These are phyloP conservation scores for Polydrusus pterygomalis DNA, from an alignment of 2,888 invertebrate genomes.

Conservation along the genomic window DNA sequence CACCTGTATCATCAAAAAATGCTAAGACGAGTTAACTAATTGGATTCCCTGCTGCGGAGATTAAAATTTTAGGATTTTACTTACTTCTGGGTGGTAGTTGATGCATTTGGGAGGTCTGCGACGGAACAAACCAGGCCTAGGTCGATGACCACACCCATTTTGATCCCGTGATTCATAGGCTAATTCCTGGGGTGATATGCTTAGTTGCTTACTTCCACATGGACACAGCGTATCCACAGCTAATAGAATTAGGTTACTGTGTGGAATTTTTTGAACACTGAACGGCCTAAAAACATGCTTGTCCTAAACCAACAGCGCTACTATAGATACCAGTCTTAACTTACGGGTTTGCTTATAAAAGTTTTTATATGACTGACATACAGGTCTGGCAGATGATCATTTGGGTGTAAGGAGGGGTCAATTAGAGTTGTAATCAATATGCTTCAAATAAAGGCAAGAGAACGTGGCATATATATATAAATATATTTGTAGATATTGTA, in stretches of 20 bases:
- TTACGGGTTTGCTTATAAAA: no score
- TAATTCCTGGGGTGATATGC: conserved; percentile 85
- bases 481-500: no score
- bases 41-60: no score
- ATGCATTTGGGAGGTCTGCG: conserved; percentile 87
- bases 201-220: conserved; percentile 90
- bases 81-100: conserved; percentile 91
- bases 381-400: neutral
- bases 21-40: no score
- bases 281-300: conserved; percentile 79
- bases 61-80: conserved; percentile 46
- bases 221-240: conserved; percentile 93
- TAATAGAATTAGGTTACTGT: conserved; percentile 90
- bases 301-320: no score
- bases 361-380: no score
- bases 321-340: no score
- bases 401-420: neutral
- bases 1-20: no score
- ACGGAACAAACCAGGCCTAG: conserved; percentile 81
- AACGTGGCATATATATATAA: no score
- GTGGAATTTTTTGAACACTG: conserved; percentile 93
- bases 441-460: no score
- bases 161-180: conserved; percentile 73
- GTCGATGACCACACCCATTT: conserved; percentile 76
- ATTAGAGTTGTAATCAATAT: no score